phyloP scores from a whole-genome alignment of 2,113 vertebrate genomes.

The Jacana jacana region DNA sequence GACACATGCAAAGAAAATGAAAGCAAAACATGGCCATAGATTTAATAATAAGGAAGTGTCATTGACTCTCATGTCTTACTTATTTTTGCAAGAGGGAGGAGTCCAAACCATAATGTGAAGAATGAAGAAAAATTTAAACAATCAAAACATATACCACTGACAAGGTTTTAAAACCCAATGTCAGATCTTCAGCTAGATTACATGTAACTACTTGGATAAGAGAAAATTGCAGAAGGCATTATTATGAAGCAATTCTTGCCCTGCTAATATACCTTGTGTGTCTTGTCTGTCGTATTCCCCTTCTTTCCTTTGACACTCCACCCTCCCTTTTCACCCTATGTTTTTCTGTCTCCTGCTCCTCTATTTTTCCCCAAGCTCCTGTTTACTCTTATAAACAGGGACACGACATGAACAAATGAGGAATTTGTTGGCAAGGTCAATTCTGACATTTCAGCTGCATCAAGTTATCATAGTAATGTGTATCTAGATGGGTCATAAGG shows the following conservation, averaged over 20 bases:
- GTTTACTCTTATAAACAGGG: not conserved
- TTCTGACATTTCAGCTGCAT: not conserved
- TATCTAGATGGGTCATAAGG: not conserved
- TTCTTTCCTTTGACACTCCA: not conserved
- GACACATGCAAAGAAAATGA: not conserved
- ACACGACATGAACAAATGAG: not conserved
- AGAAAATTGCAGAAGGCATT: not conserved
- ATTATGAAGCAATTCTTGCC: not conserved
- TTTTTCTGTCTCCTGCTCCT: not conserved
- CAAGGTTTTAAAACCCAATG: not conserved
- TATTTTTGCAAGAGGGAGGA: not conserved
- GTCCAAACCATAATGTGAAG: not conserved
- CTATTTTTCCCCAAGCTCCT: not conserved
- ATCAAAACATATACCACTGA: not conserved
- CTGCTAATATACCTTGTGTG: not conserved
- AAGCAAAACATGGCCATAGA: not conserved
- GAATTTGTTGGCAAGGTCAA: not conserved
- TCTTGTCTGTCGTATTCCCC: not conserved
- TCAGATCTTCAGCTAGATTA: not conserved
- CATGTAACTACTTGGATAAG: not conserved
- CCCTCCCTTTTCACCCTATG: not conserved
- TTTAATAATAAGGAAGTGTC: not conserved
- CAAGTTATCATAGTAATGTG: not conserved
- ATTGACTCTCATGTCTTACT: not conserved
- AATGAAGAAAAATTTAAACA: not conserved